These are phyloP conservation scores for Orius laevigatus DNA, from an alignment of 1,140 invertebrate genomes.

Conservation along the genomic window DNA sequence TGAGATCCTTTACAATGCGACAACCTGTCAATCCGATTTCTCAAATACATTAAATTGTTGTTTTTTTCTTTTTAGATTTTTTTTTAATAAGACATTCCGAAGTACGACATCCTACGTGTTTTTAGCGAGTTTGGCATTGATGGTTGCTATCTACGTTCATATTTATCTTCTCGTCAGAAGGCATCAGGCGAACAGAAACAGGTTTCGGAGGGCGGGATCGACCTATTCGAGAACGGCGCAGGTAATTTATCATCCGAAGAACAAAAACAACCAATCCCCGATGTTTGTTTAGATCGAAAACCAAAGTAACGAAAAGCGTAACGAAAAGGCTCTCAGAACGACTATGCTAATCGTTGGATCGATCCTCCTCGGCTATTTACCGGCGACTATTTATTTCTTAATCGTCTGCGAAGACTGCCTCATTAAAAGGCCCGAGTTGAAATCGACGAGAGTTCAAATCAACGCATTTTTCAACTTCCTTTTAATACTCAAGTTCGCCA, in stretches of 20 bases:
- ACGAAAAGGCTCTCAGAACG: slow-evolving; percentile 46
- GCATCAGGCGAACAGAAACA: slow-evolving; percentile 18
- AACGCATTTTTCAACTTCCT: slow-evolving; percentile 24
- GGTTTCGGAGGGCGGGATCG: slow-evolving; percentile 15
- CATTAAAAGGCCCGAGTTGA: slow-evolving; percentile 16
- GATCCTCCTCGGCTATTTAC: slow-evolving; percentile 46
- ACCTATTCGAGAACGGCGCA: slow-evolving; percentile 5
- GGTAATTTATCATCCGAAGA: neutral
- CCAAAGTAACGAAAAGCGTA: slow-evolving; percentile 28
- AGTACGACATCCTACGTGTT: slow-evolving; percentile 31
- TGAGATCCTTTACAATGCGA: neutral
- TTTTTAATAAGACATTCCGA: slow-evolving; percentile 31
- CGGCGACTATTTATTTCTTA: slow-evolving; percentile 36
- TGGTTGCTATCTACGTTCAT: slow-evolving; percentile 39
- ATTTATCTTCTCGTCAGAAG: slow-evolving; percentile 29
- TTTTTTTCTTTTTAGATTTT: slow-evolving; percentile 25
- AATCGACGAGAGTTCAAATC: slow-evolving; percentile 17
- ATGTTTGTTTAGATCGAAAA: neutral
- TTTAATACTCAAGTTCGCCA: slow-evolving; percentile 42
- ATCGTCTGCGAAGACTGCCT: slow-evolving; percentile 31
- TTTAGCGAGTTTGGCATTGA: slow-evolving; percentile 33
- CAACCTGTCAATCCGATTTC: neutral
- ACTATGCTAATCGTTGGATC: slow-evolving; percentile 50
- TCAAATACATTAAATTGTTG: neutral
- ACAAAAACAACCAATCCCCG: too few species aligned